Base-by-base conservation (phyloP, 1,140 invertebrate genomes). In the Cotesia typhae region DNA sequence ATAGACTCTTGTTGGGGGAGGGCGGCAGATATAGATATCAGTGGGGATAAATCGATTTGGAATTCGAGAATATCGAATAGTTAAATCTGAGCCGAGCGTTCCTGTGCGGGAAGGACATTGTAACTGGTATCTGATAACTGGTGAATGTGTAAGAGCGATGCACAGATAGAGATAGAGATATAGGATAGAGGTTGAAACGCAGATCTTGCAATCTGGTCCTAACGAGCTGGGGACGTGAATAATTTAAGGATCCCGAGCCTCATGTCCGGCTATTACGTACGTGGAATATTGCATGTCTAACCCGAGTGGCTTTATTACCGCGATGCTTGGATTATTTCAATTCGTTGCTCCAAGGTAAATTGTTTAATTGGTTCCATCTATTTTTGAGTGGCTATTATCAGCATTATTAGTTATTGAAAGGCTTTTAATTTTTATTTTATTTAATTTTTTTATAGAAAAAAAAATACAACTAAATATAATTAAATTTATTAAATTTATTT, bases 201-300 rank as follows among this genome's bases (percentile, higher is more conserved):
- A 65, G 63, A 65, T 65, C 63, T 65, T 65, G 63, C 63, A 65
- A 65, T 65, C 63, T 65, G 37, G 36, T 67, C 52, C 65, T 67
- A 67, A 67, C 52, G 52, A 67, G 52, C 52, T 47, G 52, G 51
- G 36, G 65, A 55, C 65, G 52, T 67, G 65, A 67, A 67, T 67
- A 67, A 67, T 67, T 67, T 52, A 67, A 55, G 41, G 65, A 55
- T 67, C 52, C 52, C 14, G 41, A 67, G 52, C 65, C 65, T 67
- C 65, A 67, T 67, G 65, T 67, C 65, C 65, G 65, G 65, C 65
- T 53, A 67, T 67, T 67, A 55, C 65, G 65, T 67, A 67, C 65
- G 65, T 67, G 65, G 65, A 67, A 53, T 67, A 67, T 67, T 28
- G 51, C 7, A 67, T 67, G 65, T 67, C 65, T 67, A 35, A 35